Conservation (phyloP, 30 jellyfish, hydroid and myxozoan genomes). For the Aurelia sp. region DNA sequence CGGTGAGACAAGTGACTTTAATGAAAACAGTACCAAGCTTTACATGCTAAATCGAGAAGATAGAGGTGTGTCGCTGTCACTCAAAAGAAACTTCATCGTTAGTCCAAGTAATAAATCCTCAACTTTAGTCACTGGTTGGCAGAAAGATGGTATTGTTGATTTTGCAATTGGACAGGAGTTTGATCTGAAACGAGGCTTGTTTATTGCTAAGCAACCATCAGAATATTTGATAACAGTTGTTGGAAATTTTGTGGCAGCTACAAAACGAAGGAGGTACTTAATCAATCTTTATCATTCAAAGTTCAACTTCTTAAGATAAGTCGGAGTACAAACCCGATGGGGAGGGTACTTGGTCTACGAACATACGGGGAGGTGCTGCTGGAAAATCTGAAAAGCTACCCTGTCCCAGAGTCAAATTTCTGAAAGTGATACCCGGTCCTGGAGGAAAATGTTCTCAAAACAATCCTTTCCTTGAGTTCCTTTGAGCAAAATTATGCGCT, state of each 20-base stretch:
- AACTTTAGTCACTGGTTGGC: slow-evolving; percentile 26
- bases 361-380: no score
- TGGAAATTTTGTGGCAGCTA: slow-evolving; percentile 18
- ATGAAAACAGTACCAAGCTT: not conserved
- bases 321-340: no score
- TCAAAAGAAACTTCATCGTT: slow-evolving; percentile 1
- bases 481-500: no score
- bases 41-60: not conserved
- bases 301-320: no score
- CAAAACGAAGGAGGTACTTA: slow-evolving; percentile 26
- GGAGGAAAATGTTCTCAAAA: no score
- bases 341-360: no score
- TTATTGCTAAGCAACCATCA: slow-evolving; percentile 44
- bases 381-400: no score
- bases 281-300: not conserved
- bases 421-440: no score
- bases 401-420: no score
- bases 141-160: not conserved
- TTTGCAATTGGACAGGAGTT: slow-evolving; percentile 26
- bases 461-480: no score
- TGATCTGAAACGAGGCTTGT: slow-evolving; percentile 34
- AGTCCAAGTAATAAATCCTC: slow-evolving; percentile 43
- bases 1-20: not conserved
- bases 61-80: slow-evolving; percentile 13
- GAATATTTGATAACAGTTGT: slow-evolving; percentile 29